Percentiles rank a stretch among this genome's conserved stretches.
phyloP scores from a whole-genome alignment of 2,797 vertebrate species.

The Channallabes apus region DNA sequence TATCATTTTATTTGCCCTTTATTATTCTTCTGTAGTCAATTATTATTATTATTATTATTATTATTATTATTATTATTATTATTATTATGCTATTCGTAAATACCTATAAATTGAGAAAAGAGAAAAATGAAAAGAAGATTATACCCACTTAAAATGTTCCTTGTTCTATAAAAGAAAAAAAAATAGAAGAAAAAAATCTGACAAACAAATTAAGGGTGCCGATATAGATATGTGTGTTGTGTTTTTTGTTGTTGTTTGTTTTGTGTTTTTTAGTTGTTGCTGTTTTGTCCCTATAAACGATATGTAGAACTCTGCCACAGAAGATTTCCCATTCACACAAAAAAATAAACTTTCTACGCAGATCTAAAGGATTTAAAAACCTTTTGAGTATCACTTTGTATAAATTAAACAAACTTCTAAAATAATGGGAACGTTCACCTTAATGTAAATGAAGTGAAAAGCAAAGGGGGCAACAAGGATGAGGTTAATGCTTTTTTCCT shows the following conservation, averaged over 20 bases:
- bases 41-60: conserved; percentile 7
- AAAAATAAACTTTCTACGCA: not conserved
- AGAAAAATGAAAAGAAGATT: not conserved
- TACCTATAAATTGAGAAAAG: not conserved
- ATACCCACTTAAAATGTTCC: not conserved
- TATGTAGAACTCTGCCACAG: not conserved
- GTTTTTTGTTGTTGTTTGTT: not conserved
- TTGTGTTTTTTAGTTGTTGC: not conserved
- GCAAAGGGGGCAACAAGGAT: conserved; percentile 76
- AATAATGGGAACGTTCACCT: conserved; percentile 20
- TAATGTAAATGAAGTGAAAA: conserved; percentile 75
- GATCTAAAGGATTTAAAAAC: not conserved
- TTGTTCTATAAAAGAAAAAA: not conserved
- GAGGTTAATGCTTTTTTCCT: conserved; percentile 87
- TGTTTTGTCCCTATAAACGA: not conserved
- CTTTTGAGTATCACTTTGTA: not conserved
- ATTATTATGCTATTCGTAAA: not conserved
- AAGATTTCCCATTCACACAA: not conserved
- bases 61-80: not conserved
- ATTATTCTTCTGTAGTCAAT: not conserved
- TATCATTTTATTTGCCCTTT: not conserved
- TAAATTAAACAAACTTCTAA: not conserved
- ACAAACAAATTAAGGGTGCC: no score
- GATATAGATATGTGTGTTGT: no score
- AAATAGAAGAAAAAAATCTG: no score